Evolutionary conservation across 2,797 vertebrate species (phyloP), one percentile per base, ranked within the genome.

Genomic region (Sebastolobus alascanus): DNA sequence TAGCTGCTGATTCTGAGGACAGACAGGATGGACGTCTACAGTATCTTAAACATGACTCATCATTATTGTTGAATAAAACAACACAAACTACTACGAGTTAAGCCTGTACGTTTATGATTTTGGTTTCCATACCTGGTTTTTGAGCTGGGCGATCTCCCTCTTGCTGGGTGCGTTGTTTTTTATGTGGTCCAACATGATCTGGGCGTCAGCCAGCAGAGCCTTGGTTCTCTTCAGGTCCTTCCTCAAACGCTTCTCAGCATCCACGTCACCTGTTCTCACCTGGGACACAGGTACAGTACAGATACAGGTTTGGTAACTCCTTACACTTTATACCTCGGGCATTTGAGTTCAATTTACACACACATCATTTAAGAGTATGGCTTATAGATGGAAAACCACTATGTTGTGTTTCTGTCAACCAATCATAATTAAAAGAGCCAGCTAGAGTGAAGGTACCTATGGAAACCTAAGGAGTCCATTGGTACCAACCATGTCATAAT

Each of bases 101-200:
- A 33, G 43, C 12, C 31, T 55, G 52, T 3, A 16, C 3, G n/a
- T 25, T 37, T 18, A 37, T 9, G 20, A 37, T 38, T 22, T 25
- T 0, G 52, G 16, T n/a, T 12, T 6, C 18, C 20, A 20, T 86
- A 99, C 98, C 98, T 99, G 98, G 90, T 98, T 99, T 91, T 98
- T 98, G 64, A 99, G 97, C 92, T 99, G 98, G 0, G 98, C 97
- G 0, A 99, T 98, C 93, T 99, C 98, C 86, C 98, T 96, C 93
- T 99, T 99, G 95, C 98, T 99, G 80, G 98, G 98, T 0, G 98
- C 98, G 0, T 97, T 99, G 95, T 98, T 99, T 92, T 99, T 99
- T 71, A 99, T 96, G 95, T 99, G 98, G 91, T 99, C 98, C 93
- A 99, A 93, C 98, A 99, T 99, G 93, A 99, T 97, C 93, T 99